Base-by-base conservation (phyloP, 2,888 invertebrate species). In the Drosophila melanosoma region DNA sequence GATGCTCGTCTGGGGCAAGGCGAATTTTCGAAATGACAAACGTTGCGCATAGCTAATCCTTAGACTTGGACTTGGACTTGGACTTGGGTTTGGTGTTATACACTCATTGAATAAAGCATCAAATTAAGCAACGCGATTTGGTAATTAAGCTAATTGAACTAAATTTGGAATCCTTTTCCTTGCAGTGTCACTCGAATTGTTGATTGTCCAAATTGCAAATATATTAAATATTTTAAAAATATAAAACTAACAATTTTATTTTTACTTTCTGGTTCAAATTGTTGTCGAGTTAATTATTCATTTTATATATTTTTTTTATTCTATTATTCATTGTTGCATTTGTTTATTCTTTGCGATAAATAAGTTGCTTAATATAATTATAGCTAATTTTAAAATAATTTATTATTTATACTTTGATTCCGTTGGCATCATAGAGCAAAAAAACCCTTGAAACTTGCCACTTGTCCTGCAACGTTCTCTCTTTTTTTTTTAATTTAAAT, bases 1-100 rank as follows among this genome's bases (percentile, higher is more conserved):
- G 64, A 70, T 59, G 57, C 40, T 49, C 7, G 7, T 45, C 15
- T 23, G 45, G 20, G 15, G 45, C 20, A 45, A 3, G 15, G 23
- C 20, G 7, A 15, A 8, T 15, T 23, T 23, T 15, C 15, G 4
- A 15, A 2, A 23, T 23, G 45, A 23, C 45, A 23, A 15, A 23
- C 40, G 40, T 40, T 40, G 40, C 10, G 15, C 7, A 12, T 15
- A 20, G 42, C 12, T 8, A 38, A 38, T 17, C 17, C 20, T 3
- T 3, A 12, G 45, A 12, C 7, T 12, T 12, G 20, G 6, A 20
- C 3, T 42, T 7, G 45, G 7, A 3, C 7, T 45, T 0, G 45
- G 7, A 20, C 20, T 3, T 7, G 45, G 20, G 20, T 29, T 29
- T 29, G 29, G 29, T 5, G 5, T 29, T 29, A 6, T 8, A 23